Conservation (phyloP, 2,888 invertebrate species). For the Nomada hirtipes region DNA sequence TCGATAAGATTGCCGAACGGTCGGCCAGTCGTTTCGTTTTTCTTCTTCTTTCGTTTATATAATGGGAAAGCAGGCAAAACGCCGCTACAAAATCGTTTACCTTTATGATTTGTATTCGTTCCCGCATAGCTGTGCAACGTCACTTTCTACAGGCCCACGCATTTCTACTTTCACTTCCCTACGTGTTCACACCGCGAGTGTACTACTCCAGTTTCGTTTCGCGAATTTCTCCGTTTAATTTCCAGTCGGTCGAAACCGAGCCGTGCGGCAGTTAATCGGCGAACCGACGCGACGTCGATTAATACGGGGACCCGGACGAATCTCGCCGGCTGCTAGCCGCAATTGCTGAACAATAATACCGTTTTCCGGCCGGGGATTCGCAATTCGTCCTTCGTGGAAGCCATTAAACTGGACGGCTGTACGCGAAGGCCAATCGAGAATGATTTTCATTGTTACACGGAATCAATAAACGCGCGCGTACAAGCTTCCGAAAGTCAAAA, state of each 20-base stretch:
- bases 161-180: conserved; percentile 64
- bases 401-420: neutral
- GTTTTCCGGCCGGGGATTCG: neutral
- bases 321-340: conserved; percentile 16
- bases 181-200: conserved; percentile 32
- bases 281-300: neutral
- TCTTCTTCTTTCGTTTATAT: conserved; percentile 49
- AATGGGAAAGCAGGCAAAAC: conserved; percentile 36
- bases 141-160: conserved; percentile 61
- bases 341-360: conserved; percentile 22
- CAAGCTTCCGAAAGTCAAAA: neutral
- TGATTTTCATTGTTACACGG: too few species aligned
- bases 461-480: neutral
- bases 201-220: conserved; percentile 59
- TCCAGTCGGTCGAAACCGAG: conserved; percentile 37
- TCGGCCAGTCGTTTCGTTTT: conserved; percentile 10
- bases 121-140: conserved; percentile 63
- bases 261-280: neutral
- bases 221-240: conserved; percentile 50
- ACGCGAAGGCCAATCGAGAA: neutral
- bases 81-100: neutral
- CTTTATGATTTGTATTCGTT: conserved; percentile 56
- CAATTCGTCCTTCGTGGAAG: neutral
- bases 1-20: conserved; percentile 25
- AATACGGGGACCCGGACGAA: neutral